Evolutionary conservation across 2,888 invertebrate genomes (phyloP), one percentile per base, ranked within the genome.

Genomic region (Esperia sulphurella): DNA sequence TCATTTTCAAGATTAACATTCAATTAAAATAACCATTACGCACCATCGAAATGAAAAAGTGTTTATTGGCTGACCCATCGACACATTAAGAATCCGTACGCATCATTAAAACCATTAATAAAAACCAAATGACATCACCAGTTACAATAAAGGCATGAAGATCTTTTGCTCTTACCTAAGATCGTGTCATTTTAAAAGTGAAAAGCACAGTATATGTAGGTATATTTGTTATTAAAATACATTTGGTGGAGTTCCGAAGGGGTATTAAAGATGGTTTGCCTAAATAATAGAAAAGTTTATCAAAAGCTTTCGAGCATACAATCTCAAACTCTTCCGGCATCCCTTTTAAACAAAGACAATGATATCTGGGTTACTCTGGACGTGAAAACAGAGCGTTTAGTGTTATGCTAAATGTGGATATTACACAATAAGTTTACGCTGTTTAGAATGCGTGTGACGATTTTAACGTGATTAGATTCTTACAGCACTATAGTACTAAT

Each of bases 391-490:
- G 37, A 45, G 40, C 44, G 31, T 28, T 51, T 48, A 51, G 47
- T 45, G 48, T 41, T 31, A 33, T 31, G 48, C 52, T 54, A 45
- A 59, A 55, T 29, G 38, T 49, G 52, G 46, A 54, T 49, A 46
- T 59, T 55, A 41, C 52, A 51, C 47, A 59, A 59, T 55, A 38
- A 47, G 41, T 37, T 39, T n/a, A 3, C 46, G 41, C 55, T 55
- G 46, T 63, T 80, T 81, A 80, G 68, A 59, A 72, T 71, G 65
- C 65, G 63, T 56, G 68, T 73, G 79, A 65, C 63, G 67, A 76
- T 79, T 80, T 78, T 84, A 81, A 73, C 83, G 48, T 54, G 51
- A 39, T 30, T 31, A 45, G 41, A 42, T 30, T 44, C 37, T 29
- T 28, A 50, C 68, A 56, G 59, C 63, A 54, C 51, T 55, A 48